phyloP scores from a whole-genome alignment of 2,888 invertebrate genomes.

The Drosophila merina region DNA sequence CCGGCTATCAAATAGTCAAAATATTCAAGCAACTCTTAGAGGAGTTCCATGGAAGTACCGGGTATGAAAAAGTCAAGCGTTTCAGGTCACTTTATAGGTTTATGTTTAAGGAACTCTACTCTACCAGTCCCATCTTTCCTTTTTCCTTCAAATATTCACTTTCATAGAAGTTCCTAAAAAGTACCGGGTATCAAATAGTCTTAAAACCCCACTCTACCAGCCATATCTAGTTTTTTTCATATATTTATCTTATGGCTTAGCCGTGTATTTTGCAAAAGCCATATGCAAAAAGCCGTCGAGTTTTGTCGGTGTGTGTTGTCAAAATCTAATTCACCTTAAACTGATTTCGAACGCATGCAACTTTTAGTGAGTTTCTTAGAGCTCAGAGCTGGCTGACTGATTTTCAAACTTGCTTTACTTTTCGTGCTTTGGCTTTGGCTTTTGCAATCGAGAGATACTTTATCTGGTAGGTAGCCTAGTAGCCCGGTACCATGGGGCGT shows the following conservation, averaged over 20 bases:
- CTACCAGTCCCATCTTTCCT: constrained; percentile 8
- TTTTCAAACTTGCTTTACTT: constrained; percentile 45
- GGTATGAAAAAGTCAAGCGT: neutral
- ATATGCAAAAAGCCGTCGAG: constrained; percentile 23
- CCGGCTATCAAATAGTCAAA: too few species aligned
- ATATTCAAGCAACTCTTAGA: too few species aligned
- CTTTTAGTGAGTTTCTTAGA: constrained; percentile 46
- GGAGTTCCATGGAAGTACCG: too few species aligned
- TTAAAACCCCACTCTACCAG: neutral
- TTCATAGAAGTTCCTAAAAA: neutral
- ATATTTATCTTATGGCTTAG: neutral
- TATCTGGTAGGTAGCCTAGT: constrained; percentile 43
- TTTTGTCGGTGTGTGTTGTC: constrained; percentile 46
- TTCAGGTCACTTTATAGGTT: neutral
- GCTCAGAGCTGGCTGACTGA: constrained; percentile 37
- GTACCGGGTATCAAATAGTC: neutral
- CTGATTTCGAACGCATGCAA: constrained; percentile 57
- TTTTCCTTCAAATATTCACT: neutral
- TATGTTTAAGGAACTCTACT: neutral
- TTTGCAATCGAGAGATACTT: constrained; percentile 53
- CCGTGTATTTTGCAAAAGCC: constrained; percentile 4
- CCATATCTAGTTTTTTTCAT: constrained; percentile 11
- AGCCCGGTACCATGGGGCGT: constrained; percentile 53
- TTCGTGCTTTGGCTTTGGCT: constrained; percentile 52
- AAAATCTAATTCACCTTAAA: constrained; percentile 76